Evolutionary conservation across 1,140 invertebrate genomes (phyloP).

Genomic region (Stegodyphus dumicola): DNA sequence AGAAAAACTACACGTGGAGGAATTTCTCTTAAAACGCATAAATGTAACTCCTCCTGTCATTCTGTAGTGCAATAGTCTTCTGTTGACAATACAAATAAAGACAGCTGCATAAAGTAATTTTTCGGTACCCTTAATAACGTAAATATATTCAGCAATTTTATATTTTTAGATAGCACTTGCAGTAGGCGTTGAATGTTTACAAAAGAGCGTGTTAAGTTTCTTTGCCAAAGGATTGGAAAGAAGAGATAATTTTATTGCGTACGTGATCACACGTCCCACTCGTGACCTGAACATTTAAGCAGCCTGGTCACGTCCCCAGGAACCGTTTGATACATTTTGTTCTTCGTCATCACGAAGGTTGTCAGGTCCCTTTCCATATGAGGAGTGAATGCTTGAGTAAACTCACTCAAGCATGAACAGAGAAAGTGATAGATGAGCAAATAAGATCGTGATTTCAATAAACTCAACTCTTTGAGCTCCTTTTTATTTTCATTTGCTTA

Average conservation of each 20-base stretch:
- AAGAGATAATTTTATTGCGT: conserved; percentile 27
- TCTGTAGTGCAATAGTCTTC: too few species aligned
- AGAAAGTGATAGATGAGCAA: conserved; percentile 8
- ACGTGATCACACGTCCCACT: conserved; percentile 23
- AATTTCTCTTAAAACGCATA: too few species aligned
- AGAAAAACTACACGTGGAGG: too few species aligned
- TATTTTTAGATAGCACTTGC: too few species aligned
- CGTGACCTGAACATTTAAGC: conserved; percentile 36
- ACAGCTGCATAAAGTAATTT: too few species aligned
- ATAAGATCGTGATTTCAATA: conserved; percentile 3
- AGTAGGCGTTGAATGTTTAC: too few species aligned
- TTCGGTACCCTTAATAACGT: too few species aligned
- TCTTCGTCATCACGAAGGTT: conserved; percentile 13
- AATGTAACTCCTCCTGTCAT: too few species aligned
- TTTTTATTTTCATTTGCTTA: neutral
- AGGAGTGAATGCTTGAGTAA: conserved; percentile 21
- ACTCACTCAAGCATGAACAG: neutral
- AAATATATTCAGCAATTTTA: too few species aligned
- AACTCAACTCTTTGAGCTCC: too few species aligned
- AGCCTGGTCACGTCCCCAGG: conserved; percentile 26
- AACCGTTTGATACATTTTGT: conserved; percentile 38
- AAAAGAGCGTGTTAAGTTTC: too few species aligned
- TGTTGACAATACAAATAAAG: too few species aligned
- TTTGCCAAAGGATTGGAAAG: neutral
- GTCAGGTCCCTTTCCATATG: conserved; percentile 18